phyloP scores from a whole-genome alignment of 2,888 invertebrate genomes.

The Watsonalla cultraria region DNA sequence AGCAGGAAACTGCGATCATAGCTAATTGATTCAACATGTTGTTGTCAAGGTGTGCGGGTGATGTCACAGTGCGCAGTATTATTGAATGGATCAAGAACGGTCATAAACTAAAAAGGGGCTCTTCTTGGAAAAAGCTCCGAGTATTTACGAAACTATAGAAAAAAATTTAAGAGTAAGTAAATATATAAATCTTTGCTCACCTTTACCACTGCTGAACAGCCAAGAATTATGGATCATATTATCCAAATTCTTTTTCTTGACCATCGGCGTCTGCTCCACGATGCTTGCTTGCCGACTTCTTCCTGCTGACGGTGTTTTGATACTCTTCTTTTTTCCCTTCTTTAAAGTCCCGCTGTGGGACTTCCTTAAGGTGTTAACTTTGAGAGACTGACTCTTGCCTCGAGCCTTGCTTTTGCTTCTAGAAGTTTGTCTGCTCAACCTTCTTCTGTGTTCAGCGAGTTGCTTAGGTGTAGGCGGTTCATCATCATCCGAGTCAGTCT shows the following conservation, averaged over 20 bases:
- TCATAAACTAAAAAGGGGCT: neutral
- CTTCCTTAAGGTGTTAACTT: slow-evolving; percentile 66
- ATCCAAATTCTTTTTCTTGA: slow-evolving; percentile 60
- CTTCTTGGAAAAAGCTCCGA: neutral
- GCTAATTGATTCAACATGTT: neutral
- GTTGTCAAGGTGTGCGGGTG: neutral
- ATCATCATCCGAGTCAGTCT: slow-evolving; percentile 66
- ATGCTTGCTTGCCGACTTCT: slow-evolving; percentile 68
- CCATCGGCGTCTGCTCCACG: slow-evolving; percentile 55
- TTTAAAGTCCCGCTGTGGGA: slow-evolving; percentile 70
- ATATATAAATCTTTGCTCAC: slow-evolving; percentile 32
- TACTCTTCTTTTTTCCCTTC: slow-evolving; percentile 64
- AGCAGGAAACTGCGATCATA: neutral
- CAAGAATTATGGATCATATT: slow-evolving; percentile 59
- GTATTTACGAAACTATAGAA: too few relatives aligned
- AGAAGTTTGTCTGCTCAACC: slow-evolving; percentile 67
- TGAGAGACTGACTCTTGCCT: slow-evolving; percentile 67
- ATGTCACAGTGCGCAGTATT: slow-evolving; percentile 1
- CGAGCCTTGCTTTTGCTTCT: slow-evolving; percentile 69
- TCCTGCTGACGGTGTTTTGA: slow-evolving; percentile 46
- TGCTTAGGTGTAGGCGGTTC: slow-evolving; percentile 55
- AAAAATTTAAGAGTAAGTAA: neutral
- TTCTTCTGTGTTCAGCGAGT: slow-evolving; percentile 57
- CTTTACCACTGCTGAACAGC: slow-evolving; percentile 63
- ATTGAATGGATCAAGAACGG: neutral